phyloP scores from a whole-genome alignment of 2,888 invertebrate species.

The Platerodrilus igneus region DNA sequence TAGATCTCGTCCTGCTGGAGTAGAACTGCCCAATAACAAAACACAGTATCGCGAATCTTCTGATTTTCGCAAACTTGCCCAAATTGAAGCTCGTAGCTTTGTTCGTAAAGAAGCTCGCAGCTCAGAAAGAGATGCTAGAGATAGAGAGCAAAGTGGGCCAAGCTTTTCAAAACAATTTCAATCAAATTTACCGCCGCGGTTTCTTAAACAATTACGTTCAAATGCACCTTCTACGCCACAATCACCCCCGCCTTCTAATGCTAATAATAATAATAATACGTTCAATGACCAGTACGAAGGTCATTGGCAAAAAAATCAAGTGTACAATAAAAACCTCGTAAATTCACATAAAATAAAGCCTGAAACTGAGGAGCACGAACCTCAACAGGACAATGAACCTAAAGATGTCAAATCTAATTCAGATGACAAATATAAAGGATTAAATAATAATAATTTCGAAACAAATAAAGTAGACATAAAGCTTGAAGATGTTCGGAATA shows the following conservation, averaged over 20 bases:
- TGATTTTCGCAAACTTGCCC: conserved; percentile 44
- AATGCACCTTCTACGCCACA: conserved; percentile 37
- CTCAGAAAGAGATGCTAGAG: conserved; percentile 39
- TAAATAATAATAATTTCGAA: conserved; percentile 36
- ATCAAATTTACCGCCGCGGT: conserved; percentile 79
- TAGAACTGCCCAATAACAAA: conserved; percentile 14
- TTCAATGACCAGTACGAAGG: conserved; percentile 34
- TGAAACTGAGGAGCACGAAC: conserved; percentile 23
- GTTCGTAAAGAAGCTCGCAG: conserved; percentile 41
- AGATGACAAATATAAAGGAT: conserved; percentile 39
- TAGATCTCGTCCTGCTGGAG: conserved; percentile 16
- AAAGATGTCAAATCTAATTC: conserved; percentile 40
- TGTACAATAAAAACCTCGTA: conserved; percentile 15
- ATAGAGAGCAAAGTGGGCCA: conserved; percentile 54
- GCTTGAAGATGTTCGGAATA: conserved; percentile 46
- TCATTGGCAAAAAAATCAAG: conserved; percentile 32
- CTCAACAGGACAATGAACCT: conserved; percentile 36
- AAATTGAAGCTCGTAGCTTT: conserved; percentile 45
- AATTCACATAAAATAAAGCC: conserved; percentile 17
- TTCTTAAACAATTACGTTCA: conserved; percentile 62
- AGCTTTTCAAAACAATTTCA: conserved; percentile 71
- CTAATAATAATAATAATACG: conserved; percentile 31
- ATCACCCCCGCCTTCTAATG: conserved; percentile 36
- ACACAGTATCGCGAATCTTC: conserved; percentile 19
- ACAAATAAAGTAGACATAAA: conserved; percentile 35